Percentiles rank a stretch among this genome's conserved stretches.
Evolutionary conservation across 2,113 vertebrate genomes (phyloP).

Genomic region (Petrocephalus microphthalmus): DNA sequence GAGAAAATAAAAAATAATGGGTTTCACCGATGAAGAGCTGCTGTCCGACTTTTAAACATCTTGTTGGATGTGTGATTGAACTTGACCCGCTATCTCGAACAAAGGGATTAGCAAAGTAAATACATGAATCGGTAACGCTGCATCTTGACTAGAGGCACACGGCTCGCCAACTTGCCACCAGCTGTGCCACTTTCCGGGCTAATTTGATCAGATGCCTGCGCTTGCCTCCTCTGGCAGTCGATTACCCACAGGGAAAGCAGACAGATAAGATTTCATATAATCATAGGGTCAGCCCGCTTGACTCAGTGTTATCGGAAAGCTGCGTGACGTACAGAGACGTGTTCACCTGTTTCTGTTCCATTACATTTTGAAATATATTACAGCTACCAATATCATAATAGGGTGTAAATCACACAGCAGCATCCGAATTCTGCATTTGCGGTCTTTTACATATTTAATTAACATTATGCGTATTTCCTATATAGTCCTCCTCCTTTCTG

Average conservation of each 20-base stretch:
- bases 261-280: neutral
- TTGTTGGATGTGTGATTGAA: neutral
- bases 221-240: neutral
- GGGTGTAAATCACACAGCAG: neutral
- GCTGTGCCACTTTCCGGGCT: neutral
- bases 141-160: neutral
- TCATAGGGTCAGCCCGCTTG: neutral
- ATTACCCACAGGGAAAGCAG: neutral
- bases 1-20: neutral
- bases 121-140: neutral
- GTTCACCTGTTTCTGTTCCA: neutral
- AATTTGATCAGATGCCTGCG: neutral
- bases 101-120: neutral
- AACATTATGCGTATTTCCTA: neutral
- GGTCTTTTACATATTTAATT: neutral
- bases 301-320: slow-evolving; percentile 3
- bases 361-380: neutral
- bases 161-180: neutral
- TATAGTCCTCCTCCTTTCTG: neutral
- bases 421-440: neutral
- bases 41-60: neutral
- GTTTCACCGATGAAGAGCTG: neutral
- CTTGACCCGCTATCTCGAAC: neutral
- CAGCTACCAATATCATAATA: neutral
- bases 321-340: neutral